A percentile compares a stretch with the other conserved stretches of the same genome.
Evolutionary conservation across 2,888 invertebrate genomes (phyloP).

Genomic region (Acrobasis suavella): DNA sequence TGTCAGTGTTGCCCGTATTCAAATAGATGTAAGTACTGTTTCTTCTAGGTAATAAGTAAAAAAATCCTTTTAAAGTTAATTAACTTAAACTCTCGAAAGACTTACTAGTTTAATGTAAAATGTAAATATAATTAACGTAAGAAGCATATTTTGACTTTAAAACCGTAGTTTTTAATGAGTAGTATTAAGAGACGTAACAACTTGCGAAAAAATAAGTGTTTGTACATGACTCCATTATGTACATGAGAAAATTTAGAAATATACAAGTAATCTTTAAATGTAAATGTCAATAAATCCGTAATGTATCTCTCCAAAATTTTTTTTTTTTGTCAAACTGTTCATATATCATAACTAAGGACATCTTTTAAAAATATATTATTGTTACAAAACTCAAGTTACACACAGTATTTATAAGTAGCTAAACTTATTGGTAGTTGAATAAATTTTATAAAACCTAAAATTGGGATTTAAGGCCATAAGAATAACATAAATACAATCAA

Average conservation of each 20-base stretch:
- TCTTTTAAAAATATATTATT: background rate
- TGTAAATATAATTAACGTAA: constrained; percentile 16
- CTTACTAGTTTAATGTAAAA: constrained; percentile 22
- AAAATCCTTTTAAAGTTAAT: constrained; percentile 10
- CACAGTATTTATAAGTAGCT: background rate
- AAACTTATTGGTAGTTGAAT: background rate
- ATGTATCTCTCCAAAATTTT: background rate
- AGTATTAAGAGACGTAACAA: background rate
- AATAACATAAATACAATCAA: too few species aligned
- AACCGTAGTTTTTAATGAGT: background rate
- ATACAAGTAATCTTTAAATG: too few species aligned
- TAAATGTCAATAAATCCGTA: too few species aligned
- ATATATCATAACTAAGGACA: background rate
- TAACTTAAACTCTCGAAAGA: constrained; percentile 20
- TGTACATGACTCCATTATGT: background rate
- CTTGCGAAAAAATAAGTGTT: background rate
- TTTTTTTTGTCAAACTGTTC: background rate
- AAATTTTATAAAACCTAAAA: constrained; percentile 2
- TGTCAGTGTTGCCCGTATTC: background rate
- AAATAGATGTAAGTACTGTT: background rate
- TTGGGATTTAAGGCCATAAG: background rate
- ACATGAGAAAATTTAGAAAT: background rate
- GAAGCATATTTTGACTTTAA: constrained; percentile 4
- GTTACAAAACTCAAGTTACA: background rate
- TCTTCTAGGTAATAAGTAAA: constrained; percentile 3